phyloP scores from a whole-genome alignment of 2,113 vertebrate species.

The Salvator merianae region DNA sequence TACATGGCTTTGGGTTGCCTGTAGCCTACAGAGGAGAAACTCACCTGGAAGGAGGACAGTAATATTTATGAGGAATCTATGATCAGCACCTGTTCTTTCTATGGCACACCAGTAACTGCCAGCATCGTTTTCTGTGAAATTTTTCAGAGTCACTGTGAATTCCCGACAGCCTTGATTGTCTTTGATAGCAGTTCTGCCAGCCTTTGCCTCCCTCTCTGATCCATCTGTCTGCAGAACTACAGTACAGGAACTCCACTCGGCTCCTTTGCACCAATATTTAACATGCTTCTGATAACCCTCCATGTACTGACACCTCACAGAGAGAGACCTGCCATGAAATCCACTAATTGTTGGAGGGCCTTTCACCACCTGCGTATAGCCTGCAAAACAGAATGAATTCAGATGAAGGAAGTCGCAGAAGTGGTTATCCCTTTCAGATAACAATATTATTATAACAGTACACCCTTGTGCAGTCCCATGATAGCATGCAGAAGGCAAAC shows the following conservation, averaged over 20 bases:
- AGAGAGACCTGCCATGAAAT: slow-evolving; percentile 33
- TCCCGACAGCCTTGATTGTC: slow-evolving; percentile 7
- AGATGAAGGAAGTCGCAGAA: background rate
- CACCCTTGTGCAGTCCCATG: no score
- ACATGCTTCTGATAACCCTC: fast-evolving
- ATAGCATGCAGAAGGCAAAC: no score
- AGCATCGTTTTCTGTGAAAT: slow-evolving; percentile 26
- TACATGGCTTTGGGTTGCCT: background rate
- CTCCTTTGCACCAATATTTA: slow-evolving; percentile 59
- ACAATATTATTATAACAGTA: background rate
- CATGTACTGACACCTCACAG: slow-evolving; percentile 40
- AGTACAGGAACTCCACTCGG: background rate
- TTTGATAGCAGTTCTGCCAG: slow-evolving; percentile 35
- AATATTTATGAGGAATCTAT: fast-evolving
- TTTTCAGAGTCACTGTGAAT: slow-evolving; percentile 42
- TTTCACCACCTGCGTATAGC: fast-evolving
- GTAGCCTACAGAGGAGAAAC: background rate
- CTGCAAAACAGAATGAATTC: background rate
- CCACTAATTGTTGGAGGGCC: background rate
- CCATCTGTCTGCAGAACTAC: fast-evolving
- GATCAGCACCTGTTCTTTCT: fast-evolving
- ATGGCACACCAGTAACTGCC: slow-evolving; percentile 60
- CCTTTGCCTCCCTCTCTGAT: background rate
- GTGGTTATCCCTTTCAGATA: background rate
- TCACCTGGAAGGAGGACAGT: background rate